Evolutionary conservation across 2,888 invertebrate genomes (phyloP), one percentile per base, ranked within the genome.

Genomic region (Dasysyrphus tricinctus): DNA sequence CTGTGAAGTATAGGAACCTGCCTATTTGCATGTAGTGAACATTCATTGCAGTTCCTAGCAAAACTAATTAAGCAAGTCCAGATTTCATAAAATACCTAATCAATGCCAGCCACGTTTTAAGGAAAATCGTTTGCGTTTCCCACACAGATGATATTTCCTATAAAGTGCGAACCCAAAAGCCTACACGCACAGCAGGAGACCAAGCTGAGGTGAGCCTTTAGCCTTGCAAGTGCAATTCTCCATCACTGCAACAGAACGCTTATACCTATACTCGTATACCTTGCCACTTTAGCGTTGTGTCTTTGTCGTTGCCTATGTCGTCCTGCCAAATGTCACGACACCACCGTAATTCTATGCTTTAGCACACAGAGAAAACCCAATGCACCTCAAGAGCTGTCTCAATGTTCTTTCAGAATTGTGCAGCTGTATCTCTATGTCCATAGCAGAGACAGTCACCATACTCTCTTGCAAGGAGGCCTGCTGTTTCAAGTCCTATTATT

Each of bases 281-380:
- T 74, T 82, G 59, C 72, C 78, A 82, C 69, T 70, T 70, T 72
- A 24, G 69, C 72, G 32, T 51, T 67, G 37, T 51, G 49, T 51
- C 67, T 61, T 74, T 67, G 61, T 54, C 65, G 61, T 80, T 59
- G 70, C 65, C n/a, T 65, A 19, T 67, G 61, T 67, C 72, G 63
- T 80, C 80, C 84, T 85, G 76, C 80, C 74, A 77, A 85, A 85
- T 85, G 85, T 85, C 85, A 85, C 85, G 81, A 85, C 73, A 85
- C 74, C 73, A 85, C 74, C 73, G 63, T 79, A 74, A 69, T 72
- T 83, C 57, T 69, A 69, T 70, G 72, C 81, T 56, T 57, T 42
- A 75, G 57, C 57, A 59, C 57, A 65, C 42, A 14, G n/a, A 34
- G 54, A 29, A 75, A 83, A 63, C 49, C 69, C 42, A 70, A 37